Base-by-base conservation (phyloP, 2,113 vertebrate genomes). In the Hippopotamus amphibius region DNA sequence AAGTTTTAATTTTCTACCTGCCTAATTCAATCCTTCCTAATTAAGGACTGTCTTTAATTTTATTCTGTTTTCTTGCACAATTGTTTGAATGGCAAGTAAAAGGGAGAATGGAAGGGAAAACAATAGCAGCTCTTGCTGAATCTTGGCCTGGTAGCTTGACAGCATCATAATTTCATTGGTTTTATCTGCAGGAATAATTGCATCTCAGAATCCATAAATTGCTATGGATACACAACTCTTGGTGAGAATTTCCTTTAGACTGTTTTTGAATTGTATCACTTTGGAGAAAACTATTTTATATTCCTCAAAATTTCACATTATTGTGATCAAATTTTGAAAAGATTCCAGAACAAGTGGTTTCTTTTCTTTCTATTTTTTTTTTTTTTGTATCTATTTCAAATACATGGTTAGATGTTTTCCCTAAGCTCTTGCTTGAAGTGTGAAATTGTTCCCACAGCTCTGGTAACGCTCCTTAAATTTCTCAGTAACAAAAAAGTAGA, bases 361-460 rank as follows among this genome's bases (percentile, higher is more conserved):
- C 48, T 74, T 87, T 86, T 57, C 15, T 55, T 55, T 37, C 37
- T 37, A 37, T 37, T 6, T 61, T 61, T 24, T 61, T 61, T 24
- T 10, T 61, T 87, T 59, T 80, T 63, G 11, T 63, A 88, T 85
- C 30, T 81, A 24, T 95, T 97, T 98, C 80, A 95, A 83, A 96
- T 77, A 85, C 11, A 79, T 65, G 53, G 86, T 89, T 93, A 80
- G 76, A 88, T 96, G 80, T 95, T 98, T 97, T 92, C 53, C 59
- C 81, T 79, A 92, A 43, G 65, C 43, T 95, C 93, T 90, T 93
- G 59, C 65, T 90, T 95, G n/a, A 96, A 95, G 96, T 93, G 95
- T 97, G 92, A 98, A 96, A 95, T 95, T 86, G 81, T 97, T 97
- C 95, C 81, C 55, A 88, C 28, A 76, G 65, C 41, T 90, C 84